phyloP scores from a whole-genome alignment of 2,797 vertebrate species.

The Periophthalmus magnuspinnatus region DNA sequence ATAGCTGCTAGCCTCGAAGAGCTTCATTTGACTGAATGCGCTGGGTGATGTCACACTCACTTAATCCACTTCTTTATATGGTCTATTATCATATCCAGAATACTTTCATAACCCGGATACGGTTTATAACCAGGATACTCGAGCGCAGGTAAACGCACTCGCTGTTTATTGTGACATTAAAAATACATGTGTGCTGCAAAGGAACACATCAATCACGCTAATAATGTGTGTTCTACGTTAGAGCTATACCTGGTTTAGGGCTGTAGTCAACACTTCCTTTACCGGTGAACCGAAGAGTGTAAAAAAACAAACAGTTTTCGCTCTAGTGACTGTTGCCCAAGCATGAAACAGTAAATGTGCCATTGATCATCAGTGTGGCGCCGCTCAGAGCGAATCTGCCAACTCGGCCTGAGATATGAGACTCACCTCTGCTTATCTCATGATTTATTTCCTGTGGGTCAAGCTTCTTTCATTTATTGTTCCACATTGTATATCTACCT shows the following conservation, averaged over 20 bases:
- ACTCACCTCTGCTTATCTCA: slow-evolving; percentile 17
- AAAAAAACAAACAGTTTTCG: slow-evolving; percentile 8
- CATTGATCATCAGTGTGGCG: slow-evolving; percentile 39
- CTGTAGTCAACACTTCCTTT: too few species aligned
- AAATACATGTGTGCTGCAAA: not conserved
- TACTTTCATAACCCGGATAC: too few species aligned
- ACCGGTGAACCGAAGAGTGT: slow-evolving; percentile 9
- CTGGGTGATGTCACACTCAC: too few species aligned
- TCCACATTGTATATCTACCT: not conserved
- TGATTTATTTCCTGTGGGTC: slow-evolving; percentile 36
- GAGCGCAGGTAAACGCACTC: too few species aligned
- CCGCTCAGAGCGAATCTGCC: slow-evolving; percentile 25
- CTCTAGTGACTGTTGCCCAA: slow-evolving; percentile 23
- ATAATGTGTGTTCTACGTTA: not conserved
- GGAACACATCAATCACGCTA: not conserved
- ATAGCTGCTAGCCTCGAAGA: too few species aligned
- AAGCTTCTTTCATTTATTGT: slow-evolving; percentile 22
- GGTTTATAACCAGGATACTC: too few species aligned
- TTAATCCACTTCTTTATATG: too few species aligned
- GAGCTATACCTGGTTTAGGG: not conserved
- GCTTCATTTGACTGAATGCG: too few species aligned
- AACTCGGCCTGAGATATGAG: slow-evolving; percentile 24
- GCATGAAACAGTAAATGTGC: slow-evolving; percentile 34
- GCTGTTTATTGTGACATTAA: not conserved
- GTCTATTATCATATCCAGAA: too few species aligned